phyloP scores from a whole-genome alignment of 1,140 invertebrate species.

The Drosophila orosa region DNA sequence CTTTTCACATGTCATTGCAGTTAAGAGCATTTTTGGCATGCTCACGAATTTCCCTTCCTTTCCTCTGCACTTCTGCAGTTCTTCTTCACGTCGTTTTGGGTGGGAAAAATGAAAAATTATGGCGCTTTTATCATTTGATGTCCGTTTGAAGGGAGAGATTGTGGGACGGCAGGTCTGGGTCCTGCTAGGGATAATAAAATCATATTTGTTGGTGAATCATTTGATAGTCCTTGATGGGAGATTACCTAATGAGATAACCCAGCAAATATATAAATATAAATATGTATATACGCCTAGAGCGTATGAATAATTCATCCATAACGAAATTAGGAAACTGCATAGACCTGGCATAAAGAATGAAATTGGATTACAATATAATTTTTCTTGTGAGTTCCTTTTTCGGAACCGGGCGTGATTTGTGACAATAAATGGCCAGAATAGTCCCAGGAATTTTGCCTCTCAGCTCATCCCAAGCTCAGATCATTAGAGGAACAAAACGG shows the following conservation, averaged over 20 bases:
- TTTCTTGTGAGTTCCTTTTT: constrained; percentile 5
- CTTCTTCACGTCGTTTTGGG: constrained; percentile 30
- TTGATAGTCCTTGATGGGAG: not conserved
- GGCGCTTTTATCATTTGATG: constrained; percentile 26
- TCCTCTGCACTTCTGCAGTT: constrained; percentile 3
- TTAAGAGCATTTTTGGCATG: constrained; percentile 81
- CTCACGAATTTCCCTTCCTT: constrained; percentile 53
- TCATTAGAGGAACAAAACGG: constrained; percentile 36
- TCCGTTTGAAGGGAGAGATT: not conserved
- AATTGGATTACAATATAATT: constrained; percentile 7
- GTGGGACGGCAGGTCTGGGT: not conserved
- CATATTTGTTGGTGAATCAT: not conserved
- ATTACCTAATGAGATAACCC: not conserved
- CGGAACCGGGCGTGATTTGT: constrained; percentile 40
- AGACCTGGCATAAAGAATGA: not conserved
- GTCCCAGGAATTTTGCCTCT: constrained; percentile 24
- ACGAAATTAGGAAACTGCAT: not conserved
- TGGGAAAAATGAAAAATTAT: constrained; percentile 65
- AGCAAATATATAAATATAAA: not conserved
- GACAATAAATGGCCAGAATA: constrained; percentile 45
- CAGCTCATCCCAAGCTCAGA: constrained; percentile 46
- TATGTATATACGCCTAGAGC: no score
- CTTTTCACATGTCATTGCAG: constrained; percentile 79
- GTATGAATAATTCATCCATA: not conserved
- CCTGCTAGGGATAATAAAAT: constrained; percentile 23